phyloP scores from a whole-genome alignment of 2,797 vertebrate species.

The Pseudochirops corinnae region DNA sequence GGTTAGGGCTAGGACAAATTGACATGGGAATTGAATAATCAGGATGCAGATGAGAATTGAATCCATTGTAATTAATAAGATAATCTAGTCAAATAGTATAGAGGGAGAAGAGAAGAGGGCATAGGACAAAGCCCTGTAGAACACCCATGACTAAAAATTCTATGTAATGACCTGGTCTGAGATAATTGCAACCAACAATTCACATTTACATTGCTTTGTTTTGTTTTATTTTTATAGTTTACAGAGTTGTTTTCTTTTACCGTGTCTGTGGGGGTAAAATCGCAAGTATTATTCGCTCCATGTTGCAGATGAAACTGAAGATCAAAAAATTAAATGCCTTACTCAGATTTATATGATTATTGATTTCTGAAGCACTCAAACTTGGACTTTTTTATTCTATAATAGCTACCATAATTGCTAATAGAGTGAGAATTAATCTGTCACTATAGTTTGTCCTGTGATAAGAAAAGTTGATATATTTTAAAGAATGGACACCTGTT shows the following conservation, averaged over 20 bases:
- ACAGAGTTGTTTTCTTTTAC: neutral
- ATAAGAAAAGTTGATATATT: neutral
- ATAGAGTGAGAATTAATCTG: neutral
- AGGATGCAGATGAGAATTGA: neutral
- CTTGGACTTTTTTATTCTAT: neutral
- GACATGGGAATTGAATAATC: neutral
- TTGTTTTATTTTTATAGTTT: neutral
- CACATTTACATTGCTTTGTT: neutral
- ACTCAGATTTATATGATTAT: neutral
- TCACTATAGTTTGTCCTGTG: neutral
- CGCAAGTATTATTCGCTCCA: neutral
- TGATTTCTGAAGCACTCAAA: neutral
- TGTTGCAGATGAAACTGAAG: neutral
- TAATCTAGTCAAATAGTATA: neutral
- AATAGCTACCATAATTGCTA: neutral
- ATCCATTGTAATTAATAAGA: neutral
- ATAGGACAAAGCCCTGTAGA: neutral
- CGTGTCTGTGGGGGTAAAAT: neutral
- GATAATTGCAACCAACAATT: neutral
- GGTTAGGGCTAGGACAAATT: neutral
- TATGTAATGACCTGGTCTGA: neutral
- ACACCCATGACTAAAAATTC: neutral
- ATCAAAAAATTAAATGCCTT: neutral
- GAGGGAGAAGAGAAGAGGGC: neutral
- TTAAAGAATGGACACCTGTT: neutral